A percentile compares a stretch with the other conserved stretches of the same genome.
phyloP scores from a whole-genome alignment of 2,888 invertebrate species.

The Crepidodera aurea region DNA sequence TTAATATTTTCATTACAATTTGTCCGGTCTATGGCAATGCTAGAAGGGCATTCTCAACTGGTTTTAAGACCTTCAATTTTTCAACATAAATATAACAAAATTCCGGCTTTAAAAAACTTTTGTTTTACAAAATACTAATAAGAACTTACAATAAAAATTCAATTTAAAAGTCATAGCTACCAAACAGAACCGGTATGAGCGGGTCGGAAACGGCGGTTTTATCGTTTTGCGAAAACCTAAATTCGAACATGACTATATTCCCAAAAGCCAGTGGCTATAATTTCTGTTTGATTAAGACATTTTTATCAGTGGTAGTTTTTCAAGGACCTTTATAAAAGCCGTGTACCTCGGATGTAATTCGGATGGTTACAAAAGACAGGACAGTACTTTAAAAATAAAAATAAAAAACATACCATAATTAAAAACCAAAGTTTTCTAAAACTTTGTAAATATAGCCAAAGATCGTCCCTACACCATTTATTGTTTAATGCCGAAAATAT shows the following conservation, averaged over 20 bases:
- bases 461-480: too few relatives aligned
- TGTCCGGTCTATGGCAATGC: too few relatives aligned
- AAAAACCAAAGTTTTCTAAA: too few relatives aligned
- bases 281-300: constrained; percentile 2
- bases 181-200: neutral
- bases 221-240: neutral
- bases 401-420: too few relatives aligned
- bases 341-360: neutral
- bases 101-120: too few relatives aligned
- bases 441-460: too few relatives aligned
- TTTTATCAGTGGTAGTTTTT: neutral
- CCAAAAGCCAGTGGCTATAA: neutral
- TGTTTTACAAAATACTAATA: neutral
- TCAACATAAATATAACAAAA: too few relatives aligned
- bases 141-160: neutral
- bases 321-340: neutral
- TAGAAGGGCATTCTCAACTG: too few relatives aligned
- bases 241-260: neutral
- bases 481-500: too few relatives aligned
- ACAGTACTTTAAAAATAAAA: neutral
- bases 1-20: too few relatives aligned
- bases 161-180: neutral
- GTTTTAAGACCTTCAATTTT: too few relatives aligned
- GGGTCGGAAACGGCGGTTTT: neutral
- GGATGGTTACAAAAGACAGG: neutral